Percentiles rank a stretch among this genome's conserved stretches.
phyloP scores from a whole-genome alignment of 2,888 invertebrate species.

The Thereva unica region DNA sequence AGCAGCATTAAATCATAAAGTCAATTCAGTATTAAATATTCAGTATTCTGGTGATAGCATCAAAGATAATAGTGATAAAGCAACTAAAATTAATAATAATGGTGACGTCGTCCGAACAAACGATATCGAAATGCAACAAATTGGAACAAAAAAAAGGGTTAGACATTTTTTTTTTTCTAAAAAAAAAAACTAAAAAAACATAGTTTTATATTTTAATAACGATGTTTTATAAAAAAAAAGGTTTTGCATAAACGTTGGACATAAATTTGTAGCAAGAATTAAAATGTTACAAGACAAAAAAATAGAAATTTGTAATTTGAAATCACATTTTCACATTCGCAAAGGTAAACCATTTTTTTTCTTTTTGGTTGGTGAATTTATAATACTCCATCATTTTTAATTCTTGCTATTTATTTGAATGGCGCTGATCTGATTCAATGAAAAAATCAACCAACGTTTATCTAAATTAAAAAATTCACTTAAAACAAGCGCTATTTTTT shows the following conservation, averaged over 20 bases:
- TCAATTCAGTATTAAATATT: background rate
- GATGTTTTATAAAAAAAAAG: no score
- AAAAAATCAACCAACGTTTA: no score
- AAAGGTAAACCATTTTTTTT: background rate
- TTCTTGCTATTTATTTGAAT: no score
- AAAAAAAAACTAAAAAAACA: background rate
- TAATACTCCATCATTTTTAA: no score
- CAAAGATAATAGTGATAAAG: background rate
- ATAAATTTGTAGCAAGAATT: no score
- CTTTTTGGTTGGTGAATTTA: no score
- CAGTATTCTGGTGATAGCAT: constrained; percentile 3
- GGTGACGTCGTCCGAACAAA: constrained; percentile 38
- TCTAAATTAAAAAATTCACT: no score
- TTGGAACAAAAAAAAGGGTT: constrained; percentile 54
- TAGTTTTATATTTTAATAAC: no score
- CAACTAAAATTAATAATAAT: constrained; percentile 23
- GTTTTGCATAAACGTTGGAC: no score
- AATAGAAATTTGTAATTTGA: background rate
- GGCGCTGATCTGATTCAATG: no score
- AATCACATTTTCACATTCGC: background rate
- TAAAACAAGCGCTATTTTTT: no score
- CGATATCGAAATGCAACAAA: constrained; percentile 49
- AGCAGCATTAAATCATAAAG: background rate
- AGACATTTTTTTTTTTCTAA: constrained; percentile 43
- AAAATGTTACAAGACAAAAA: background rate